Base-by-base conservation (phyloP, 30 jellyfish, hydroid and myxozoan genomes). In the Cassiopea andromeda region DNA sequence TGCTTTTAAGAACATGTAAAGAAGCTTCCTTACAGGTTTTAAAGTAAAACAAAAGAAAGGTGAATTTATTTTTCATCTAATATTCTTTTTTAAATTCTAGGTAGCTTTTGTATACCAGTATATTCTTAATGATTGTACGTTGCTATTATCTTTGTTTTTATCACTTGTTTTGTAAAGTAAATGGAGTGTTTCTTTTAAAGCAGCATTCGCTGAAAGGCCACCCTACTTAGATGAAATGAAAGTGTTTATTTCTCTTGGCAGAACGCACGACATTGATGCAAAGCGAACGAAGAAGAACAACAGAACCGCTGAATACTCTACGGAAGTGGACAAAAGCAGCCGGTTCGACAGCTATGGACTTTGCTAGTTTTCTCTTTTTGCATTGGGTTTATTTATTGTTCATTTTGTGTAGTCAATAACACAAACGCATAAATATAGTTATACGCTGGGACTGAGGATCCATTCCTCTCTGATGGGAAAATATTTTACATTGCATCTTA, bases 221-320 rank as follows among this genome's bases (percentile, higher is more conserved):
- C 14, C 68, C 68, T 58, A 7, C 68, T 58, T 6, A 58, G 68
- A 58, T 58, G 68, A 58, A 64, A 9, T 13, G 73, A 2, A 2
- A 64, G 43, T 64, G 43, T 64, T 64, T 64, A 8, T 9, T 43
- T 44, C 16, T 12, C 79, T 7, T 70, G 18, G 10, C 50, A 85
- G 93, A 57, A 73, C 74, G 16, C 93, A 85, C 73, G 93, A 85
- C 0, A 67, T 75, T 2, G 93, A 85, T 64, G 49, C 93, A 4
- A 85, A 73, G 61, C 47, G 93, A 46, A 85, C 87, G 46, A 85
- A 64, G 44, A 76, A 50, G 60, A 45, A 13, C 77, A 83, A 49
- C 77, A 17, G 1, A 4, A 43, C 78, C 18, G 38, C 66, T 60
- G 75, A 81, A 1, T n/a, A 61, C 19, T 70, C 82, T 0, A 64